Conservation (phyloP, 2,797 vertebrate species). For the Adelosebastes latens region DNA sequence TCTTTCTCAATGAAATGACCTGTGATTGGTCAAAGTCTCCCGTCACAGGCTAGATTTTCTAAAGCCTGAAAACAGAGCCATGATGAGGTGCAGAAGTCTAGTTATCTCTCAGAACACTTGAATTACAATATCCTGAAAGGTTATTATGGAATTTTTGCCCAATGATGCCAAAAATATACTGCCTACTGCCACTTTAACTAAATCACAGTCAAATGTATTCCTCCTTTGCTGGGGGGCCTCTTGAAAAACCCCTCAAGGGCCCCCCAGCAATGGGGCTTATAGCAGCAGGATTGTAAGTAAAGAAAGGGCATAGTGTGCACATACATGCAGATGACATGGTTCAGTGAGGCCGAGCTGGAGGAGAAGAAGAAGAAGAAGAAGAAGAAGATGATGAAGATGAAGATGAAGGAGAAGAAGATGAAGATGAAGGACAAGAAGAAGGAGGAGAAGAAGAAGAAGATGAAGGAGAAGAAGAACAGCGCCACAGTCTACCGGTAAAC, state of each 20-base stretch:
- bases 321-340: neutral
- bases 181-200: too few species aligned
- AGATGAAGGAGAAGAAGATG: neutral
- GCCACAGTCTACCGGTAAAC: slow-evolving; percentile 26
- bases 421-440: neutral
- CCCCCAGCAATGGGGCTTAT: neutral
- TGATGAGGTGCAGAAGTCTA: too few species aligned
- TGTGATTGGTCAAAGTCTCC: too few species aligned
- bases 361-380: neutral
- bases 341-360: neutral
- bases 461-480: neutral
- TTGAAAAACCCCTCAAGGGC: neutral
- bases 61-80: too few species aligned
- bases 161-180: too few species aligned
- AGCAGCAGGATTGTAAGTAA: too few species aligned
- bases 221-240: neutral
- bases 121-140: too few species aligned
- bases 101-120: too few species aligned
- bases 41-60: too few species aligned
- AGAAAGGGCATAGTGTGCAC: too few species aligned
- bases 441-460: neutral
- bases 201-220: neutral
- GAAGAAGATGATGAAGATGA: neutral
- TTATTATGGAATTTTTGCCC: too few species aligned
- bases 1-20: too few species aligned